Evolutionary conservation across 2,113 vertebrate genomes (phyloP).

Genomic region (Aleadryas rufinucha): DNA sequence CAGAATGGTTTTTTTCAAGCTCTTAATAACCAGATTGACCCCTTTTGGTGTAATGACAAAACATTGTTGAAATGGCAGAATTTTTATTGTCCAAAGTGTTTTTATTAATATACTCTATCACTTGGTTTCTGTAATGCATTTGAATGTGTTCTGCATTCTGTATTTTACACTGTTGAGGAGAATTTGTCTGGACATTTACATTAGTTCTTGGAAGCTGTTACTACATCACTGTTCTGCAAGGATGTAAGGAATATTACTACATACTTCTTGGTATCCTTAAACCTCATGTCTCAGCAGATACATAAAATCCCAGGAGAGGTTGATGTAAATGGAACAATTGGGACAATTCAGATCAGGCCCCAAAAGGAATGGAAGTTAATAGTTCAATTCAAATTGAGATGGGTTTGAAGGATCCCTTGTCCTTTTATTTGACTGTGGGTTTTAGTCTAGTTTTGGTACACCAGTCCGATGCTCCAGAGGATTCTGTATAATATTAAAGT

Average conservation of each 20-base stretch:
- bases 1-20: not conserved
- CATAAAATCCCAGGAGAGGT: not conserved
- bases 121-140: not conserved
- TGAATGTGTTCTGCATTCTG: not conserved
- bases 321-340: not conserved
- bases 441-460: not conserved
- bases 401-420: not conserved
- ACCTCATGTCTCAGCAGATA: not conserved
- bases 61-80: not conserved
- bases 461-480: not conserved
- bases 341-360: not conserved
- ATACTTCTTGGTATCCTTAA: not conserved
- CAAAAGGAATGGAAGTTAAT: not conserved
- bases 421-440: not conserved
- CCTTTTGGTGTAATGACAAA: not conserved
- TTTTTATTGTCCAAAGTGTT: not conserved
- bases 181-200: not conserved
- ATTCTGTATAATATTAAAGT: not conserved
- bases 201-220: not conserved
- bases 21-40: not conserved
- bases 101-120: not conserved
- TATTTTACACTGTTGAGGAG: not conserved
- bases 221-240: not conserved
- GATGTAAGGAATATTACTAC: not conserved
- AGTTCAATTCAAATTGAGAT: not conserved